Conservation (phyloP, 2,797 vertebrate genomes). For the Pogoniulus pusillus region DNA sequence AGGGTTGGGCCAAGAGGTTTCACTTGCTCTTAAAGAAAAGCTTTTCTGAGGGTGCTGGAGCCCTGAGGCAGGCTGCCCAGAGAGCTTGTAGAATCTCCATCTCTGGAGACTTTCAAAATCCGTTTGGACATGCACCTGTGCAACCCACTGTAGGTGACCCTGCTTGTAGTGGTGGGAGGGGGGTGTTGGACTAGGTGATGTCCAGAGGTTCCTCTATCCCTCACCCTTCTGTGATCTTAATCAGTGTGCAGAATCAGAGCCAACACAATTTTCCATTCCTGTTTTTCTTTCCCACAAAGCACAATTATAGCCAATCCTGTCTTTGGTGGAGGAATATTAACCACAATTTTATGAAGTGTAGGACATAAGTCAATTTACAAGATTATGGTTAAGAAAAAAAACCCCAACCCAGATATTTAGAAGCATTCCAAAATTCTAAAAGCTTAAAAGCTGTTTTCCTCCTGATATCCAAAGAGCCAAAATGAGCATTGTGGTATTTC, state of each 20-base stretch:
- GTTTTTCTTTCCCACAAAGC: background rate
- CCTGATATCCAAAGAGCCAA: background rate
- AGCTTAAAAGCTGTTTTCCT: background rate
- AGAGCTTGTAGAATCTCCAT: no score
- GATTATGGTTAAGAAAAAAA: background rate
- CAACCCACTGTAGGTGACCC: no score
- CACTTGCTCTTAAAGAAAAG: no score
- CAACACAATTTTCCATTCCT: background rate
- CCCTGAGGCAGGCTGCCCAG: no score
- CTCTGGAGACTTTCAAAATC: no score
- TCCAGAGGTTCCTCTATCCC: no score
- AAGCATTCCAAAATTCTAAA: background rate
- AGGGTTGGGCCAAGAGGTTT: no score
- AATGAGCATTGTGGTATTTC: background rate
- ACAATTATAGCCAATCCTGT: background rate
- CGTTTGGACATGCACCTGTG: no score
- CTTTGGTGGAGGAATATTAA: background rate
- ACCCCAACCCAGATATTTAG: background rate
- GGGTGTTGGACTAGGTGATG: no score
- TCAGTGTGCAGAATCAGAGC: background rate
- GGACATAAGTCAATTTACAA: background rate
- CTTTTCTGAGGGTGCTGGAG: no score
- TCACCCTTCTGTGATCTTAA: background rate
- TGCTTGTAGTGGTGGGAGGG: no score
- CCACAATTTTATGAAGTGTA: background rate